Evolutionary conservation across 2,888 invertebrate species (phyloP).

Genomic region (Drosophila histrio): DNA sequence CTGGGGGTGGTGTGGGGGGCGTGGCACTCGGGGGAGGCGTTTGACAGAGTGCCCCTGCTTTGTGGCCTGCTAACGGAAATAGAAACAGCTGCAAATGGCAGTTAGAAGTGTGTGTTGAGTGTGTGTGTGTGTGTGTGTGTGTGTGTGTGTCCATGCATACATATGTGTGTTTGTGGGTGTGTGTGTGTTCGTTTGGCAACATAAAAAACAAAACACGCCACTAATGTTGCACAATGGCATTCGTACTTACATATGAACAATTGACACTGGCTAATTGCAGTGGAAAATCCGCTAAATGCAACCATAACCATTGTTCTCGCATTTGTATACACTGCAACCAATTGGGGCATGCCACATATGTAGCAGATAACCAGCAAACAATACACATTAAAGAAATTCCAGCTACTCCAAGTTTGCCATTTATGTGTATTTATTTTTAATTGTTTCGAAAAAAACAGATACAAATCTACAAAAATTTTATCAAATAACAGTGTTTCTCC

Average conservation of each 20-base stretch:
- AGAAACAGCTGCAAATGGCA: conserved; percentile 74
- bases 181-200: conserved; percentile 14
- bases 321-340: conserved; percentile 29
- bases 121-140: conserved; percentile 9
- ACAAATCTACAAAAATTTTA: background rate
- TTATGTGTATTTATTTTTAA: background rate
- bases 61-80: conserved; percentile 70
- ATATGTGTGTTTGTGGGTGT: conserved; percentile 10
- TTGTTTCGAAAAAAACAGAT: background rate
- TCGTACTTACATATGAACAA: conserved; percentile 42
- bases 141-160: background rate
- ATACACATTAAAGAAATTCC: too few species aligned
- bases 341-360: background rate
- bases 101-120: conserved; percentile 30
- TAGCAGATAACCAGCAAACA: background rate
- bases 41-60: conserved; percentile 37
- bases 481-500: background rate
- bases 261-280: conserved; percentile 73
- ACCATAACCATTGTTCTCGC: conserved; percentile 44
- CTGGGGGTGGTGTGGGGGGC: background rate
- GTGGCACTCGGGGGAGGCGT: background rate
- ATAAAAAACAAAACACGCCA: conserved; percentile 57
- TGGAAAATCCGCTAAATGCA: conserved; percentile 64
- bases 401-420: background rate
- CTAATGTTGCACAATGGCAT: conserved; percentile 59